Evolutionary conservation across 30 jellyfish, hydroid and myxozoan species (phyloP), one percentile per base, ranked within the genome.

Genomic region (Turritopsis dohrnii): DNA sequence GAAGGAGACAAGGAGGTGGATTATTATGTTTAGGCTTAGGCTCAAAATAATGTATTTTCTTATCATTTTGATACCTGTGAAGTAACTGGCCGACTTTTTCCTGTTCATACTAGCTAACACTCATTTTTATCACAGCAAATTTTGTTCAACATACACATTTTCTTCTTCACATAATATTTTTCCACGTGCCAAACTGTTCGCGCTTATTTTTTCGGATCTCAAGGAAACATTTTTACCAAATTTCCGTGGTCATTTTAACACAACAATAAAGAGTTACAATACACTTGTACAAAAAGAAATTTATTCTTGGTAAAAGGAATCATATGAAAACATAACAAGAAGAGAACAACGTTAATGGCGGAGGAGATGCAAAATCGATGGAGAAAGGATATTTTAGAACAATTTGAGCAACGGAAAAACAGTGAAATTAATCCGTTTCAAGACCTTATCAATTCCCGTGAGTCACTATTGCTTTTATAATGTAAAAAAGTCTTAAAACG

Each of bases 301-400:
- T 41, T 41, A 41, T 41, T 41, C 60, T 41, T 41, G 60, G 60
- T 41, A 41, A 41, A 22, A 69, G 8, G 16, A 69, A 69, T 69
- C 28, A 69, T 69, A 69, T 69, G 31, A 69, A 69, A 22, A 26
- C 28, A 69, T 22, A 1, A 22, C 31, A 26, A 72, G 53, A 22
- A 22, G n/a, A 41, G 60, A 41, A n/a, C n/a, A 41, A 41, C 60
- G 60, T 41, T 41, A 0, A 80, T 80, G 87, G 87, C 87, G 79
- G 52, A 9, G 52, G 87, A 80, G 79, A 22, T 80, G 87, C 87
- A 80, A 21, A 80, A 27, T 21, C 60, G 60, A 41, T 80, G 87
- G 87, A 54, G 87, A 80, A 80, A 80, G 65, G 65, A 80, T 52
- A 80, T 80, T 80, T 65, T 80, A 53, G 80, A 30, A 21, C 87